These are phyloP conservation scores for Raja brachyura DNA, from an alignment of 2,113 vertebrate genomes.

Conservation along the genomic window DNA sequence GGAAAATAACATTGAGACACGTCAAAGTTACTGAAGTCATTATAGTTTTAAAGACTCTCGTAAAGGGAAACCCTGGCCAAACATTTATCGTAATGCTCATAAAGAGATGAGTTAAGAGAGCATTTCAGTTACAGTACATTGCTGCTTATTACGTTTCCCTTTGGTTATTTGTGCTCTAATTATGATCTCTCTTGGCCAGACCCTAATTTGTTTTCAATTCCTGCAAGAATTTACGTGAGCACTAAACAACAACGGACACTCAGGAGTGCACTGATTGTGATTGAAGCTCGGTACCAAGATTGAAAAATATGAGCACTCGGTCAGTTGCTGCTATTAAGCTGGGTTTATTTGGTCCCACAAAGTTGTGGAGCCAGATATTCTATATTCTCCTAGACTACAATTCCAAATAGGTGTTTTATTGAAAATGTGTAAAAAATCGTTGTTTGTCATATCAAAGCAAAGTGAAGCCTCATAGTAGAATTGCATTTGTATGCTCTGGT, in stretches of 20 bases:
- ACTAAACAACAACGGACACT: background rate
- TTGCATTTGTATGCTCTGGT: background rate
- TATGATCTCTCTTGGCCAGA: constrained; percentile 49
- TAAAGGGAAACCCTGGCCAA: constrained; percentile 48
- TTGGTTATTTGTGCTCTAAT: constrained; percentile 58
- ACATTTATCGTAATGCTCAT: constrained; percentile 50
- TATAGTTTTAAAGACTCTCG: constrained; percentile 48
- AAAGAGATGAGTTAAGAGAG: constrained; percentile 53
- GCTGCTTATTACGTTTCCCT: constrained; percentile 53
- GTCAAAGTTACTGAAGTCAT: constrained; percentile 49
- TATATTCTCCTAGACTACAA: background rate
- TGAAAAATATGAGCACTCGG: background rate
- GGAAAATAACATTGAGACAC: constrained; percentile 22
- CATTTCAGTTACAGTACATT: constrained; percentile 56
- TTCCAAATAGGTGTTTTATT: background rate
- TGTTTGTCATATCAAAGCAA: background rate
- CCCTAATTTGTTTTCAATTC: constrained; percentile 47
- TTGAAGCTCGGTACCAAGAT: background rate
- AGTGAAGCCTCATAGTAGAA: background rate
- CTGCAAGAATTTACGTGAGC: constrained; percentile 43
- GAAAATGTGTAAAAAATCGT: background rate
- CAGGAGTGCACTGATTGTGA: background rate
- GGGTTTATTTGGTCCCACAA: background rate
- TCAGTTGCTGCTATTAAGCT: background rate
- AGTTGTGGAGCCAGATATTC: background rate